Evolutionary conservation across 2,797 vertebrate species (phyloP).

Genomic region (Naso thynnoides): DNA sequence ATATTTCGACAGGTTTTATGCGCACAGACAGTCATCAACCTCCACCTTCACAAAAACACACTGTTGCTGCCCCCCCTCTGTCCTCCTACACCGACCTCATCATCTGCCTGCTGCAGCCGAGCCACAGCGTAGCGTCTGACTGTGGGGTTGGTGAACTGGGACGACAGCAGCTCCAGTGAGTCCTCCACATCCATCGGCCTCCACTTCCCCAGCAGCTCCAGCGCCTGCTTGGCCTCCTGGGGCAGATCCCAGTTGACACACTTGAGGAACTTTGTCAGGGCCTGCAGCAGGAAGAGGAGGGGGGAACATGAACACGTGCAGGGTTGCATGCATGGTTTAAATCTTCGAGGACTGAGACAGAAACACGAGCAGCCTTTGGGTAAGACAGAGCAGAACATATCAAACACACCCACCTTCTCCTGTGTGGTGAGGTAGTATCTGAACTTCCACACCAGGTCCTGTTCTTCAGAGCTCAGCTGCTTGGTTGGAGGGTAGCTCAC

Average conservation of each 20-base stretch:
- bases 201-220: conserved; percentile 97
- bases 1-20: not conserved
- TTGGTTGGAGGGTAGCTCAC: conserved; percentile 98
- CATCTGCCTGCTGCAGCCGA: conserved; percentile 94
- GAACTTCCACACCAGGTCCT: conserved; percentile 99
- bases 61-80: not conserved
- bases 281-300: conserved; percentile 79
- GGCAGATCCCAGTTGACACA: conserved; percentile 98
- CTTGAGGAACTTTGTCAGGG: conserved; percentile 98
- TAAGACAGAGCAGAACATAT: not conserved
- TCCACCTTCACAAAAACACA: not conserved
- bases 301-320: not conserved
- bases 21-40: not conserved
- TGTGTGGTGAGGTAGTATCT: conserved; percentile 98
- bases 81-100: conserved; percentile 87
- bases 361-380: not conserved
- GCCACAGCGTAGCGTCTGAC: conserved; percentile 96
- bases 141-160: conserved; percentile 94
- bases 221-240: conserved; percentile 97
- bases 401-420: conserved; percentile 88
- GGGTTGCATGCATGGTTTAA: not conserved
- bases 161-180: conserved; percentile 94
- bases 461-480: conserved; percentile 95
- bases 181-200: conserved; percentile 99
- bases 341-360: not conserved